A percentile compares a stretch with the other conserved stretches of the same genome.
Conservation (phyloP, 2,797 vertebrate genomes). For the Macroramphosus scolopax region DNA sequence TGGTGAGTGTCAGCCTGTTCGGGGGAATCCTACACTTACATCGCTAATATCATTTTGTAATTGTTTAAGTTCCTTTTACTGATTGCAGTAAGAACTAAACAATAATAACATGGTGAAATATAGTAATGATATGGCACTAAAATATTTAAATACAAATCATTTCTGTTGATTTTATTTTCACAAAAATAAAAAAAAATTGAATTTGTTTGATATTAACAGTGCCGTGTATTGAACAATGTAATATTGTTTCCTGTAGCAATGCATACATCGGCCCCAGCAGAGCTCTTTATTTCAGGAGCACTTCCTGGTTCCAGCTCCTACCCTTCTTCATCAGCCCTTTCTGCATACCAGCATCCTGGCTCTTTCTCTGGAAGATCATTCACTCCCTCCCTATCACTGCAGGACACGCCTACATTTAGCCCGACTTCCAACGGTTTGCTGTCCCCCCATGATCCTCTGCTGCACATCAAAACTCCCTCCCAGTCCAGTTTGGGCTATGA, state of each 20-base stretch:
- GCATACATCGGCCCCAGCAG: slow-evolving; percentile 88
- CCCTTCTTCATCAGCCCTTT: slow-evolving; percentile 86
- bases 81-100: neutral
- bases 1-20: slow-evolving; percentile 71
- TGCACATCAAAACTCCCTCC: slow-evolving; percentile 89
- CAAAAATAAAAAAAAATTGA: neutral
- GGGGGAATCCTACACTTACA: neutral
- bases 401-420: slow-evolving; percentile 87
- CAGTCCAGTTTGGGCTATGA: slow-evolving; percentile 87
- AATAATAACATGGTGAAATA: too few relatives aligned
- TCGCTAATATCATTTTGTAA: too few relatives aligned
- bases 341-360: slow-evolving; percentile 91
- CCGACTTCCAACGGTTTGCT: slow-evolving; percentile 88
- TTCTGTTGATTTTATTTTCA: slow-evolving; percentile 1
- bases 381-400: slow-evolving; percentile 85
- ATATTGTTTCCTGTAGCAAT: slow-evolving; percentile 80
- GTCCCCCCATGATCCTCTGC: slow-evolving; percentile 87
- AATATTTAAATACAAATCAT: too few relatives aligned
- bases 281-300: slow-evolving; percentile 91
- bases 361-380: slow-evolving; percentile 90
- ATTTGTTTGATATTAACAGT: slow-evolving; percentile 9
- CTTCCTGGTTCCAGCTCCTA: slow-evolving; percentile 88
- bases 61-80: neutral
- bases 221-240: slow-evolving; percentile 31
- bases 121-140: too few relatives aligned